Percentiles rank a stretch among this genome's conserved stretches.
phyloP scores from a whole-genome alignment of 2,888 invertebrate genomes.

The Apotomis capreana region DNA sequence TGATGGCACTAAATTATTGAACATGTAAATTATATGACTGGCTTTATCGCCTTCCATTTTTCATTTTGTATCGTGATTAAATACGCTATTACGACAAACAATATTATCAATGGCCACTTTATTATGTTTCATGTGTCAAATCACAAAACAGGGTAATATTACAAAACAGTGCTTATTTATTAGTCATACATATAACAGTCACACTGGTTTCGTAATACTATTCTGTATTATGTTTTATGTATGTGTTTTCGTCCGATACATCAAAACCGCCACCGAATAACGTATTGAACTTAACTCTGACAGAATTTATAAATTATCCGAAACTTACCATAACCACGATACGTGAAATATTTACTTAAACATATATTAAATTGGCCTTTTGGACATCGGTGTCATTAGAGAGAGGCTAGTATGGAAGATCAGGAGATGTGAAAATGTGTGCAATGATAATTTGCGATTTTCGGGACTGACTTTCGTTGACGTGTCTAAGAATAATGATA shows the following conservation, averaged over 20 bases:
- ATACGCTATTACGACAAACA: neutral
- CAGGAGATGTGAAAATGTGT: no score
- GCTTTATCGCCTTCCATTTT: no score
- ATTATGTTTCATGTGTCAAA: conserved; percentile 27
- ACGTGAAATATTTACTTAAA: neutral
- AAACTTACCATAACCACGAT: neutral
- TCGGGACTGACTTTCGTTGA: neutral
- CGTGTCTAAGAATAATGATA: neutral
- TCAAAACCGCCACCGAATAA: neutral
- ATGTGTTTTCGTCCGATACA: conserved; percentile 5
- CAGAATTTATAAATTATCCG: neutral
- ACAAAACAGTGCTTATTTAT: neutral
- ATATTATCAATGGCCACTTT: neutral
- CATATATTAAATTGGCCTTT: neutral
- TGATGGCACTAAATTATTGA: no score
- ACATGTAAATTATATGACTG: no score
- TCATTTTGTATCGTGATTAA: no score
- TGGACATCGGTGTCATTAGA: neutral
- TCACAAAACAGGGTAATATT: conserved; percentile 20
- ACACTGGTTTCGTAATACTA: conserved; percentile 10
- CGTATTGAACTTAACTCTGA: neutral
- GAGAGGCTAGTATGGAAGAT: neutral
- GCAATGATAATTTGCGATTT: neutral
- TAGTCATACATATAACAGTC: neutral
- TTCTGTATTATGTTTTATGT: conserved; percentile 10